A percentile compares a stretch with the other conserved stretches of the same genome.
Evolutionary conservation across 2,888 invertebrate genomes (phyloP).

Genomic region (Vandiemenella viatica): DNA sequence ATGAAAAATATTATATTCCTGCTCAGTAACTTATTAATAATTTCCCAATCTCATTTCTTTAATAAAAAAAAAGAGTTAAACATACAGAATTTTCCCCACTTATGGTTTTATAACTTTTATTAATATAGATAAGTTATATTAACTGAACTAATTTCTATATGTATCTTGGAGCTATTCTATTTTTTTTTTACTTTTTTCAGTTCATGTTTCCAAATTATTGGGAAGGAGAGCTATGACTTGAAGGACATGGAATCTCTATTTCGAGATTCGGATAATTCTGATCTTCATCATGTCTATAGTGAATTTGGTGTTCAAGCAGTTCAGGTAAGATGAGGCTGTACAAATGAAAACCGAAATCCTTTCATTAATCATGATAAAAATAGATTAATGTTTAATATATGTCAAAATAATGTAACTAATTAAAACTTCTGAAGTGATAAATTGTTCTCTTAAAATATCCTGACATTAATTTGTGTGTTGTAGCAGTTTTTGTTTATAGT

Average conservation of each 20-base stretch:
- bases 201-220: constrained; percentile 64
- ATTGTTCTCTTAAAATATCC: not conserved
- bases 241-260: constrained; percentile 42
- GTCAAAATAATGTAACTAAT: not conserved
- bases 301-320: constrained; percentile 39
- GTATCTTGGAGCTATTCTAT: too few relatives aligned
- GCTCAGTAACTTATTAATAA: too few relatives aligned
- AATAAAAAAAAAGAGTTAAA: too few relatives aligned
- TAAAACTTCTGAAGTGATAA: not conserved
- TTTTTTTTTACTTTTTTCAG: too few relatives aligned
- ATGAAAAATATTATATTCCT: too few relatives aligned
- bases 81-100: too few relatives aligned
- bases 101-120: too few relatives aligned
- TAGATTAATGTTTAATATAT: not conserved
- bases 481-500: too few relatives aligned
- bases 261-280: constrained; percentile 34
- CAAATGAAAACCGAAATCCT: not conserved
- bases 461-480: not conserved
- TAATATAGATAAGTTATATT: too few relatives aligned
- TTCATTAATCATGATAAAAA: not conserved
- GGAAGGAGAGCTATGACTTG: constrained; percentile 38
- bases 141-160: too few relatives aligned
- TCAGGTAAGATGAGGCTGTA: constrained; percentile 20
- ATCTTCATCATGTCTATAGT: constrained; percentile 46
- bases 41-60: too few relatives aligned